Conservation (phyloP, 2,888 invertebrate species). For the Drosophila pseudotalamancana region DNA sequence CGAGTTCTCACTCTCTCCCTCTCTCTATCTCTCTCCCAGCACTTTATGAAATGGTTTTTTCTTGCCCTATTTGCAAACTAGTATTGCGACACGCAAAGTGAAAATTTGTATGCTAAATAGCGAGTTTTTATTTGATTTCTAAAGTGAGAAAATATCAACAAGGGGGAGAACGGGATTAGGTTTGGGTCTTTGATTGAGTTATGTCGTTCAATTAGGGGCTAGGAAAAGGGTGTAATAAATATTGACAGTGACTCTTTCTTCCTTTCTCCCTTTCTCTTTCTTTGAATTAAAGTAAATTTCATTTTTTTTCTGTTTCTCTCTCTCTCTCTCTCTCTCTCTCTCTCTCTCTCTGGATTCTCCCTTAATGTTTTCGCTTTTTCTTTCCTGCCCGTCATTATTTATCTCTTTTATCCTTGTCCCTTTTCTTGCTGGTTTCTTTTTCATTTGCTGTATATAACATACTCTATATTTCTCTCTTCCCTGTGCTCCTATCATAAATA, state of each 20-base stretch:
- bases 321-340: not conserved
- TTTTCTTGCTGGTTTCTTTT: too few species aligned
- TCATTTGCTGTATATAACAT: too few species aligned
- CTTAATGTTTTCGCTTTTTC: too few species aligned
- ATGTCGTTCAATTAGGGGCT: not conserved
- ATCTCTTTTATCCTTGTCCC: too few species aligned
- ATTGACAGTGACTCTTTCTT: not conserved
- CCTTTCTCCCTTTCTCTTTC: not conserved
- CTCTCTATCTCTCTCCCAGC: not conserved
- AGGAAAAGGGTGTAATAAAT: not conserved
- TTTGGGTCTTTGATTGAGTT: not conserved
- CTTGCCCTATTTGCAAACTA: constrained; percentile 24
- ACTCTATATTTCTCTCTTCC: too few species aligned
- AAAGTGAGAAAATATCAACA: constrained; percentile 11
- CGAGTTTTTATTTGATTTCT: constrained; percentile 3
- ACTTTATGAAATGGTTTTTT: not conserved
- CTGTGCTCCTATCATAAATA: too few species aligned
- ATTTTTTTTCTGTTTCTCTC: too few species aligned
- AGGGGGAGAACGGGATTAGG: not conserved
- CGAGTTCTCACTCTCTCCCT: not conserved
- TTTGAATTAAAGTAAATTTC: too few species aligned
- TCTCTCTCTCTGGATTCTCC: too few species aligned
- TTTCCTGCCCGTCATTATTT: too few species aligned
- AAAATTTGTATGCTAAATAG: constrained; percentile 50
- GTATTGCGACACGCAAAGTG: constrained; percentile 13